Evolutionary conservation across 2,113 vertebrate genomes (phyloP).

Genomic region (Rhabdomys dilectus): DNA sequence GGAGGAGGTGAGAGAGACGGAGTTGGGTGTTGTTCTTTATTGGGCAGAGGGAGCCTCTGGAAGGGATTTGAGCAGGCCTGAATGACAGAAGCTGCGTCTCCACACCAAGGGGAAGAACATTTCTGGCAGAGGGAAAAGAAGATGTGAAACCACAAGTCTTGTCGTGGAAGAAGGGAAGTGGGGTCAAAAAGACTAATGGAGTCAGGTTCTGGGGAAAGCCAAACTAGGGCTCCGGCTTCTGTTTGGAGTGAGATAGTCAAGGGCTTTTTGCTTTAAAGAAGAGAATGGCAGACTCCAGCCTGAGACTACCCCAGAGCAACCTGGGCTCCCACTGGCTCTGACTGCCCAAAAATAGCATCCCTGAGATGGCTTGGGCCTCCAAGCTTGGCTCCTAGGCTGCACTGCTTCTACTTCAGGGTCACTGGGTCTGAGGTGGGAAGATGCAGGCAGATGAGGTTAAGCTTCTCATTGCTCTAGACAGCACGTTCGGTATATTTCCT

Average conservation of each 20-base stretch:
- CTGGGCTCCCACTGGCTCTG: background rate
- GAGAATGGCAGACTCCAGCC: background rate
- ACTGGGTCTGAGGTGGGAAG: conserved; percentile 8
- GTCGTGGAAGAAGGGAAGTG: accelerated
- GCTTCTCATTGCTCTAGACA: conserved; percentile 52
- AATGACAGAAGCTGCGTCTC: background rate
- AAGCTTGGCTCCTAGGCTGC: background rate
- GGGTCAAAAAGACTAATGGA: background rate
- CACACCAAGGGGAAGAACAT: background rate
- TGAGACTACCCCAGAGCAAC: accelerated
- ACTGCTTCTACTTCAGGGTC: background rate
- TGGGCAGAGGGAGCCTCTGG: background rate
- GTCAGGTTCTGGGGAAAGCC: background rate
- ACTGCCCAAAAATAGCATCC: background rate
- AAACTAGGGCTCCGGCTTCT: background rate
- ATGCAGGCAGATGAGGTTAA: conserved; percentile 16
- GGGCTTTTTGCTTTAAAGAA: background rate
- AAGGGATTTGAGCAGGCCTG: background rate
- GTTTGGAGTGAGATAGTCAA: background rate
- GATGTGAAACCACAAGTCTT: background rate
- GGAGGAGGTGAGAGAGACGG: background rate
- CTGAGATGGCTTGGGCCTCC: background rate
- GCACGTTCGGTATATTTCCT: conserved; percentile 68
- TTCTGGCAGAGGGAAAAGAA: background rate
- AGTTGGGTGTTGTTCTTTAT: background rate